phyloP scores from a whole-genome alignment of 2,113 vertebrate species.

The Chionomys nivalis region DNA sequence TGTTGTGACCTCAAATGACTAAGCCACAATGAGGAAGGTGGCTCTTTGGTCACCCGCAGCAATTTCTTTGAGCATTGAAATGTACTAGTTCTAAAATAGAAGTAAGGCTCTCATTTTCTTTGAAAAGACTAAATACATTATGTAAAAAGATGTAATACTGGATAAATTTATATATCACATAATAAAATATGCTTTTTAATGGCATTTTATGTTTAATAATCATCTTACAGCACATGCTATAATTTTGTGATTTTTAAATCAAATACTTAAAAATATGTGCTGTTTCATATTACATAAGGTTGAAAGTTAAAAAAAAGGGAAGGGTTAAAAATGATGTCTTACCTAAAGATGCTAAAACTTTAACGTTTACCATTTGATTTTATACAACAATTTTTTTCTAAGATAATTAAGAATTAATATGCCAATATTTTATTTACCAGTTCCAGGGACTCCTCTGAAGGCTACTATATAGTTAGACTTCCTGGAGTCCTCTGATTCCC shows the following conservation, averaged over 20 bases:
- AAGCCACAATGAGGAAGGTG: conserved; percentile 67
- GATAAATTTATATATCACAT: not conserved
- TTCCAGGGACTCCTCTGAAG: not conserved
- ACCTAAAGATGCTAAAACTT: not conserved
- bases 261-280: not conserved
- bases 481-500: not conserved
- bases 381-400: not conserved
- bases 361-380: not conserved
- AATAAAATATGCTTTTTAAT: not conserved
- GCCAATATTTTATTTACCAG: not conserved
- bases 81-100: conserved; percentile 38
- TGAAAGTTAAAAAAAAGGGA: conserved; percentile 1
- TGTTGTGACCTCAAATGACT: conserved; percentile 73
- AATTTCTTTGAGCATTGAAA: conserved; percentile 69
- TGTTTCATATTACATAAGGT: not conserved
- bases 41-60: conserved; percentile 40
- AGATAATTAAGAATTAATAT: not conserved
- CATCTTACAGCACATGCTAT: not conserved
- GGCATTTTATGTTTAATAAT: not conserved
- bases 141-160: not conserved
- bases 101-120: conserved; percentile 43
- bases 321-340: conserved; percentile 33
- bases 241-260: not conserved
- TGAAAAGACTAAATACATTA: not conserved
- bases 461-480: not conserved